phyloP scores from a whole-genome alignment of 2,888 invertebrate species.

The Brachypalpus laphriformis region DNA sequence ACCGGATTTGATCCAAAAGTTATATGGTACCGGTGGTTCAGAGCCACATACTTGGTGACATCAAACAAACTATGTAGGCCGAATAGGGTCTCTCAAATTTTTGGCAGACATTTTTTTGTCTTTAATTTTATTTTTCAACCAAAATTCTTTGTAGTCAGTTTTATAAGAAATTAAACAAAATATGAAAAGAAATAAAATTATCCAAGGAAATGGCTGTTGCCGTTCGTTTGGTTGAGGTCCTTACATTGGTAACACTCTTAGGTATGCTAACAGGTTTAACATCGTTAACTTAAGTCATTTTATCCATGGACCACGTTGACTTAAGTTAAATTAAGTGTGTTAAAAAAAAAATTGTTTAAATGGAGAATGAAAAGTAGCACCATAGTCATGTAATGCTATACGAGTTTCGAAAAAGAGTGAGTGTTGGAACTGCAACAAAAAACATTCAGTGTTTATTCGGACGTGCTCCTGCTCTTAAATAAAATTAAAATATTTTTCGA shows the following conservation, averaged over 20 bases:
- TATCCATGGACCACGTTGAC: too few species aligned
- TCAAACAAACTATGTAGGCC: conserved; percentile 11
- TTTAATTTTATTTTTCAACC: neutral
- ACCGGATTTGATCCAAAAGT: neutral
- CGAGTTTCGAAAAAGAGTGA: too few species aligned
- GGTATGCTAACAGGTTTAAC: conserved; percentile 67
- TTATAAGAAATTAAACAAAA: neutral
- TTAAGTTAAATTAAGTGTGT: too few species aligned
- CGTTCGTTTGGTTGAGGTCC: conserved; percentile 72
- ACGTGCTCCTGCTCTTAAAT: too few species aligned
- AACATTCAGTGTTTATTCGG: too few species aligned
- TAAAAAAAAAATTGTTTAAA: too few species aligned
- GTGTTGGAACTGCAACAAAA: too few species aligned
- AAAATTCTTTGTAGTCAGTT: conserved; percentile 13
- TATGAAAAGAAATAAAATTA: conserved; percentile 31
- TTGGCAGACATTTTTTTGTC: neutral
- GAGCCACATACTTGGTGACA: neutral
- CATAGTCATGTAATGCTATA: too few species aligned
- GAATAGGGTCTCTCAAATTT: neutral
- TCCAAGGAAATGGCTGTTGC: conserved; percentile 70
- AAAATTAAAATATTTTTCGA: too few species aligned
- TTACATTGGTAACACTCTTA: conserved; percentile 64
- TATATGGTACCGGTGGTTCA: neutral
- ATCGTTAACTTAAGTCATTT: too few species aligned
- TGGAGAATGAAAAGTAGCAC: too few species aligned